Conservation (phyloP, 2,113 vertebrate species). For the Varanus salvator region DNA sequence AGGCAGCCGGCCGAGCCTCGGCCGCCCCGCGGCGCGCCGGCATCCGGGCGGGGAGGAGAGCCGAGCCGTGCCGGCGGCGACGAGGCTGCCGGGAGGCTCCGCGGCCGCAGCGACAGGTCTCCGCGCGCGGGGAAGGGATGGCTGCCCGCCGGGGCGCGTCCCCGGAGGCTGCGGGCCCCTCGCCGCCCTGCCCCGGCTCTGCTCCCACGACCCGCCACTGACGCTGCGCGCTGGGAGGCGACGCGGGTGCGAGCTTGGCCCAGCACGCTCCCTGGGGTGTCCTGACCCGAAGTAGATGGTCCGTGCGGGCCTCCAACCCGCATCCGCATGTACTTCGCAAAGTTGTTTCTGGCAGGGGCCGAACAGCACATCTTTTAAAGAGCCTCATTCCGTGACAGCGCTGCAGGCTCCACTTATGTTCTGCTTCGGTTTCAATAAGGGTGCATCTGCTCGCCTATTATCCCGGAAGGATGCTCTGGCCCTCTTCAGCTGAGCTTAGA, state of each 20-base stretch:
- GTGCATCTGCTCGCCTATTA: background rate
- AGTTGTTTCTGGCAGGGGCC: background rate
- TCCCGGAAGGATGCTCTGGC: background rate
- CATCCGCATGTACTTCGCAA: background rate
- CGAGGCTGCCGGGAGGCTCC: background rate
- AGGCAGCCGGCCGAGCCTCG: background rate
- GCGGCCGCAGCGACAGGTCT: background rate
- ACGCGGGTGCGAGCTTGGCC: too few relatives aligned
- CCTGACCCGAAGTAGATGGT: background rate
- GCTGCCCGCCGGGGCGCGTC: too few relatives aligned
- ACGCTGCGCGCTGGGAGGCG: too few relatives aligned
- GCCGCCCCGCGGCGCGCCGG: background rate
- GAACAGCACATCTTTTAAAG: background rate
- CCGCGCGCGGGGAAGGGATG: background rate
- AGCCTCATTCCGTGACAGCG: background rate
- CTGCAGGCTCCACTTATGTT: background rate
- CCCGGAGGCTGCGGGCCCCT: too few relatives aligned
- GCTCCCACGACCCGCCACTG: too few relatives aligned
- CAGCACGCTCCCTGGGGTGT: too few relatives aligned
- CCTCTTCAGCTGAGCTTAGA: background rate
- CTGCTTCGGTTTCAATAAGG: background rate
- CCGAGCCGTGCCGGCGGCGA: background rate
- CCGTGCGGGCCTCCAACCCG: too few relatives aligned
- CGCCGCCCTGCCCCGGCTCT: too few relatives aligned
- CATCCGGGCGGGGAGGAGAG: background rate